Conservation (phyloP, 2,797 vertebrate species). For the Cossypha polioptera region DNA sequence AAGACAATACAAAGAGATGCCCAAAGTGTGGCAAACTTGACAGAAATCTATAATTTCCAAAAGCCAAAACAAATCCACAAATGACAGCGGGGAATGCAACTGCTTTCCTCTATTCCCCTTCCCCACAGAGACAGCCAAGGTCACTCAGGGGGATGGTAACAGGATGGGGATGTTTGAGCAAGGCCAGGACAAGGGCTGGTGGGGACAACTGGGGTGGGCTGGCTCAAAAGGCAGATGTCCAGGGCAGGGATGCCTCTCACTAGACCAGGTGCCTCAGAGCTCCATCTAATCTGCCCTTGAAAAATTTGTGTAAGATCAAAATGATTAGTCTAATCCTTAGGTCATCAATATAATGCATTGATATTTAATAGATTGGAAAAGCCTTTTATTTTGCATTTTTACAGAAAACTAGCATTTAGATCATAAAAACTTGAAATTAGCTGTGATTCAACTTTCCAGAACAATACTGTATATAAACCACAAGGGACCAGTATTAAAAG, state of each 20-base stretch:
- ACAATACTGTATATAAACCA: neutral
- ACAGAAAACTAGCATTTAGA: neutral
- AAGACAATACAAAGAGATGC: neutral
- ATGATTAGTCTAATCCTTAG: neutral
- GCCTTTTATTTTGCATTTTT: neutral
- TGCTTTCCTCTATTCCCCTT: neutral
- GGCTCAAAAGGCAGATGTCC: neutral
- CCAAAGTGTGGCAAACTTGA: neutral
- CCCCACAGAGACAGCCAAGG: neutral
- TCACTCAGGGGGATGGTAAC: neutral
- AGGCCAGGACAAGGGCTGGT: neutral
- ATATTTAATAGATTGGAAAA: neutral
- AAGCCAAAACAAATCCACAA: neutral
- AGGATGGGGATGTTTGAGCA: neutral
- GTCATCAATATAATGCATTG: neutral
- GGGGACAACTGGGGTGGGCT: neutral
- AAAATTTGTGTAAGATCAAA: neutral
- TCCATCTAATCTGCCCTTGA: neutral
- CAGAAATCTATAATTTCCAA: neutral
- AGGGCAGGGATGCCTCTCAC: neutral
- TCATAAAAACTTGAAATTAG: neutral
- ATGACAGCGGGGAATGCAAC: neutral
- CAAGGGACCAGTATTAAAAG: neutral
- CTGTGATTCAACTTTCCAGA: neutral
- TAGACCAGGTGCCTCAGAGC: neutral